phyloP scores from a whole-genome alignment of 2,113 vertebrate genomes.

The Syrmaticus mikado region DNA sequence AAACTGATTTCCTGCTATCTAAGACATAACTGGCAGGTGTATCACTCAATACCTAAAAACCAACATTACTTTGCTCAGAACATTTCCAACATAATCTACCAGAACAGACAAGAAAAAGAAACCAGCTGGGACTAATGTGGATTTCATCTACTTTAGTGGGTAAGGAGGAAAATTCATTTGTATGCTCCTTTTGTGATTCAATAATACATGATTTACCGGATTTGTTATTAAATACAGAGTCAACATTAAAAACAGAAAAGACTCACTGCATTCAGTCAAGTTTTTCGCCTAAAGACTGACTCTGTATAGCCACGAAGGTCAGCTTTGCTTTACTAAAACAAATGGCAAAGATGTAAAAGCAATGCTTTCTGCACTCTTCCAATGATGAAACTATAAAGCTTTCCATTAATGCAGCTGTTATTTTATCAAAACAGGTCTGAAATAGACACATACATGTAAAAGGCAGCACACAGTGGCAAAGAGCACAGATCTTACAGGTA shows the following conservation, averaged over 20 bases:
- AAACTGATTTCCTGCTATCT: neutral
- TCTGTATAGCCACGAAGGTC: neutral
- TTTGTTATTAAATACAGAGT: neutral
- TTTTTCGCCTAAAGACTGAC: neutral
- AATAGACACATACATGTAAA: neutral
- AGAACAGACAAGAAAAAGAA: fast-evolving
- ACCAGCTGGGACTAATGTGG: neutral
- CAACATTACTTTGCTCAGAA: neutral
- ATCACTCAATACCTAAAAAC: neutral
- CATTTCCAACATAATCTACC: fast-evolving
- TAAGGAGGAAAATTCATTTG: neutral
- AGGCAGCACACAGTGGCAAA: neutral
- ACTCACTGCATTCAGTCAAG: fast-evolving
- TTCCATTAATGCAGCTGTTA: neutral
- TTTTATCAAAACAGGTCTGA: neutral
- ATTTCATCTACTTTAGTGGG: neutral
- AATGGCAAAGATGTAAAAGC: neutral
- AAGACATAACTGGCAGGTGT: neutral
- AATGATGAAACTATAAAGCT: neutral
- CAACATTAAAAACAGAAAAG: no score
- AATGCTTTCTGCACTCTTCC: neutral
- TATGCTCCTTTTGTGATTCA: neutral
- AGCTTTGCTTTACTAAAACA: neutral
- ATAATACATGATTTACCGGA: neutral
- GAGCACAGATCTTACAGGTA: neutral